Evolutionary conservation across 1,140 invertebrate genomes (phyloP), one percentile per base, ranked within the genome.

Genomic region (Pseudomyrmex cubaensis): DNA sequence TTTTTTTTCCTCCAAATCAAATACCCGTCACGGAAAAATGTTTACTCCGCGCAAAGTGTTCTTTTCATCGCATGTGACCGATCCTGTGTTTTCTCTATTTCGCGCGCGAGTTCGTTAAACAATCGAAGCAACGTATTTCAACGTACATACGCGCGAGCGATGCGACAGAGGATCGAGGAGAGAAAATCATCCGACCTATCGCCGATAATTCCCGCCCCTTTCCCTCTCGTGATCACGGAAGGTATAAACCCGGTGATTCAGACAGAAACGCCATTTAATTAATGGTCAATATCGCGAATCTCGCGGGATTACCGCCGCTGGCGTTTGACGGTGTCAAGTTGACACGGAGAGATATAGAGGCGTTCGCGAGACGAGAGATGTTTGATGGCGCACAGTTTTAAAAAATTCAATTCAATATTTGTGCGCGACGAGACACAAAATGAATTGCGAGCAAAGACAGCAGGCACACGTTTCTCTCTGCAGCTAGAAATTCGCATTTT

Each of bases 241-340:
- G 57, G 35, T 59, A 82, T 86, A 83, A 88, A 84, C 62, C 57
- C 52, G 13, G 59, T 57, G 84, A 82, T 88, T 88, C 72, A 20
- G 50, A 69, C 82, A 82, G 66, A 50, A 76, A 22, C 59, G 72
- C 57, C 57, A 59, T 82, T 89, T 88, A 88, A 88, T 89, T 90
- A 88, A 90, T 82, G 85, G 62, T 61, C 66, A 83, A 83, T 84
- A 88, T 56, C 52, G 44, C 48, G 76, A 15, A 82, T 70, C 56
- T 48, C 20, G 35, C 35, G 35, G 46, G 3, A 80, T 80, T 64
- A 83, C 5, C 22, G 59, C 22, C 25, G 12, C 20, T 59, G 62
- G 76, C 73, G 74, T 90, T 87, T 85, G 85, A 84, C 77, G 88
- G 89, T 87, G 85, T 85, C 83, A 73, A 70, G 80, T 83, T 84